These are phyloP conservation scores for Ips nitidus DNA, from an alignment of 1,140 invertebrate genomes.

Conservation along the genomic window DNA sequence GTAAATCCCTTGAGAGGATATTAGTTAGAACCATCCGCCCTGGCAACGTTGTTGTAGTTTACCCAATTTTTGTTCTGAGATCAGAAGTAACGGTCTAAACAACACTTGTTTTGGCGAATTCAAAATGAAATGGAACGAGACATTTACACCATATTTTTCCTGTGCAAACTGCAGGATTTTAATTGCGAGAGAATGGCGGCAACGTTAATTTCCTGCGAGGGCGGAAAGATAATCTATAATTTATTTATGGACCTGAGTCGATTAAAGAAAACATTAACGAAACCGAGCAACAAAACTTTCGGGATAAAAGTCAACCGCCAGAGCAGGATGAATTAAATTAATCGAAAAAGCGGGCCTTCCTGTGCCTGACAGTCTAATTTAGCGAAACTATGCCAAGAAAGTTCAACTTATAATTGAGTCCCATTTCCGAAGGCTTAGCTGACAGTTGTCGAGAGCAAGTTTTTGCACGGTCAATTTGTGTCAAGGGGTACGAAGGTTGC, in stretches of 20 bases:
- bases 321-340: conserved; percentile 22
- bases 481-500: conserved; percentile 11
- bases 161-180: too few species aligned
- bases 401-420: conserved; percentile 27
- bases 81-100: too few species aligned
- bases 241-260: background rate
- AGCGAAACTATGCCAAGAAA: conserved; percentile 28
- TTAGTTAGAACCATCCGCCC: too few species aligned
- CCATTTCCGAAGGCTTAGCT: conserved; percentile 20
- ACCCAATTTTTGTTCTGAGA: too few species aligned
- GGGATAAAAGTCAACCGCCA: conserved; percentile 13
- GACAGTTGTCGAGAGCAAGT: conserved; percentile 22
- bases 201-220: too few species aligned
- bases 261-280: background rate
- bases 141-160: too few species aligned
- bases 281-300: conserved; percentile 3
- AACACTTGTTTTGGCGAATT: too few species aligned
- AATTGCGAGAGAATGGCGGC: too few species aligned
- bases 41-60: too few species aligned
- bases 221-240: too few species aligned
- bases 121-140: too few species aligned
- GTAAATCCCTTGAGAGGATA: too few species aligned
- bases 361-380: conserved; percentile 28
- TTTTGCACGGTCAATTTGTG: conserved; percentile 25
- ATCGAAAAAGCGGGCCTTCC: conserved; percentile 19